A percentile compares a stretch with the other conserved stretches of the same genome.
phyloP scores from a whole-genome alignment of 2,113 vertebrate genomes.

The Columbina picui region DNA sequence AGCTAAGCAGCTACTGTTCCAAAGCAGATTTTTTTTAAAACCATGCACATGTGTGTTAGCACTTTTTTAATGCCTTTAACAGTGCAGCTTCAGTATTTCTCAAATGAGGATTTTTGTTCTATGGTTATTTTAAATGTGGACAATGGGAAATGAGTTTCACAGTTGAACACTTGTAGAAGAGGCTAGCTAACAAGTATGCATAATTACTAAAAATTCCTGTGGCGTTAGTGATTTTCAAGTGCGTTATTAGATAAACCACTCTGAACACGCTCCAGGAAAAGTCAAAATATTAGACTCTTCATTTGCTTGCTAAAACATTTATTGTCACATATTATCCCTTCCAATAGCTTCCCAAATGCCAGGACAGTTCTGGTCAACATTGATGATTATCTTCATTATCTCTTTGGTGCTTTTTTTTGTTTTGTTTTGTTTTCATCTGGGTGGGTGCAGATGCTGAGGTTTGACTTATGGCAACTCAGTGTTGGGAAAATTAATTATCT shows the following conservation, averaged over 20 bases:
- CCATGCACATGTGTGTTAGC: not conserved
- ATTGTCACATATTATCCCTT: not conserved
- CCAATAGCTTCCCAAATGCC: not conserved
- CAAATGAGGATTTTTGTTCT: not conserved
- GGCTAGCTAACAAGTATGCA: not conserved
- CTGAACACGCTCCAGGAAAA: not conserved
- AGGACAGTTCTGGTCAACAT: not conserved
- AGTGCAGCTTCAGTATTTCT: not conserved
- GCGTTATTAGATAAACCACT: not conserved
- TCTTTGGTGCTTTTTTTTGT: not conserved
- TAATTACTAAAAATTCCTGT: not conserved
- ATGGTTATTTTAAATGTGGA: not conserved
- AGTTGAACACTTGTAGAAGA: not conserved
- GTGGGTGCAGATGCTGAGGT: not conserved
- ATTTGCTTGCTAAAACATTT: not conserved
- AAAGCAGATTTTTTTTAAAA: not conserved
- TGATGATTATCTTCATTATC: not conserved
- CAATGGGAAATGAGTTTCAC: not conserved
- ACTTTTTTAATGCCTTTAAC: not conserved
- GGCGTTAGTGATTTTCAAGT: not conserved
- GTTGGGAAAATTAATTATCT: not conserved
- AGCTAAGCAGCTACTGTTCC: not conserved
- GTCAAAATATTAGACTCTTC: not conserved
- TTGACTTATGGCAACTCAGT: not conserved
- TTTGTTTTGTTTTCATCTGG: not conserved